These are phyloP conservation scores for Pseudomyrmex gracilis DNA, from an alignment of 1,140 invertebrate genomes.

Conservation along the genomic window DNA sequence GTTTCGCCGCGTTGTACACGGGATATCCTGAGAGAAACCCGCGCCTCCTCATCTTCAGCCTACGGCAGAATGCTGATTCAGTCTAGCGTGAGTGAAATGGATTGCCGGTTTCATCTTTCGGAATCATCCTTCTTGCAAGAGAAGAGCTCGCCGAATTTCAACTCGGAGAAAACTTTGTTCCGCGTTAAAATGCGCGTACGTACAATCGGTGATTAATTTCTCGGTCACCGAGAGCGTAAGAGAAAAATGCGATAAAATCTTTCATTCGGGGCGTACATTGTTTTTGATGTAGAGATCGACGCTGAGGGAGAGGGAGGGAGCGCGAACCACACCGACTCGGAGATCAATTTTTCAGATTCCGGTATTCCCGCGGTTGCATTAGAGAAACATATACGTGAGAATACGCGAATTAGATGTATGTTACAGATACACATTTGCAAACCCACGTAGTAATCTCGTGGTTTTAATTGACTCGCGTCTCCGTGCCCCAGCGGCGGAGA, in stretches of 20 bases:
- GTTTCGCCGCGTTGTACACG: slow-evolving; percentile 15
- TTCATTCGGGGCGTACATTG: too few species aligned
- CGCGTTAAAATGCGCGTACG: slow-evolving; percentile 32
- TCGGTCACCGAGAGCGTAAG: not conserved
- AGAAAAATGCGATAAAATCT: not conserved
- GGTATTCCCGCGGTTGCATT: not conserved
- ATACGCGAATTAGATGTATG: slow-evolving; percentile 61
- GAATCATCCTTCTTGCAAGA: slow-evolving; percentile 52
- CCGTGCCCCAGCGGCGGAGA: slow-evolving; percentile 42
- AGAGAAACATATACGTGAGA: slow-evolving; percentile 48
- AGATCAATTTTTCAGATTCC: slow-evolving; percentile 8
- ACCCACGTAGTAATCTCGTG: slow-evolving; percentile 40
- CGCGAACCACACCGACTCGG: too few species aligned
- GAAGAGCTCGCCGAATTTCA: slow-evolving; percentile 32
- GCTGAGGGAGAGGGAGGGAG: too few species aligned
- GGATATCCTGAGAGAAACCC: slow-evolving; percentile 29
- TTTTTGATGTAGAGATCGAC: too few species aligned
- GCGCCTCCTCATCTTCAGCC: slow-evolving; percentile 52
- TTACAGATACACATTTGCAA: slow-evolving; percentile 3
- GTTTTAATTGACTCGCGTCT: slow-evolving; percentile 60
- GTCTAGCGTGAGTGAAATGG: slow-evolving; percentile 59
- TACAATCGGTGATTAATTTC: slow-evolving; percentile 10
- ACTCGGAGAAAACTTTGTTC: slow-evolving; percentile 40
- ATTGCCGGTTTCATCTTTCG: slow-evolving; percentile 41
- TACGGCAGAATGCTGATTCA: slow-evolving; percentile 53